Evolutionary conservation across 2,113 vertebrate genomes (phyloP), one percentile per base, ranked within the genome.

Genomic region (Odocoileus virginianus): DNA sequence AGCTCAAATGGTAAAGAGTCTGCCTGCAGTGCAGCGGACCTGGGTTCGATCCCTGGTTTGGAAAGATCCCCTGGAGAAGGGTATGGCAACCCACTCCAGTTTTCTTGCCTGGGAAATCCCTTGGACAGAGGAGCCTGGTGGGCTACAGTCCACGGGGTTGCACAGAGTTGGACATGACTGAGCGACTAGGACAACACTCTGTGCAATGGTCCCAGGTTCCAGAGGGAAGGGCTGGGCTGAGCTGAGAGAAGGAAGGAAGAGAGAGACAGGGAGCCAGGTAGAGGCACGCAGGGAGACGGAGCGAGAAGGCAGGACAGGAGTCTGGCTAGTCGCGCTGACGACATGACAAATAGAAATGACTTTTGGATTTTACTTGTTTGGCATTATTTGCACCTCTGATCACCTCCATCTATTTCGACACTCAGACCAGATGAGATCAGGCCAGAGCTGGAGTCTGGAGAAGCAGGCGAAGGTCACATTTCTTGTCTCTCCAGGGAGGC

Each of bases 321-420:
- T 7, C 95, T 50, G 71, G 61, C 50, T 40, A 47, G 10, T 40
- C 23, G 43, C 50, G 40, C 92, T 58, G 76, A 94, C 58, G 67
- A 28, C 1, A 79, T 30, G 81, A 87, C 81, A 52, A 96, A 74
- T 64, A 86, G 95, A 96, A 52, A 91, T 54, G 87, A 64, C 92
- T 94, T 95, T 58, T 3, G 60, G 64, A 40, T 86, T 86, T 83
- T 88, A 92, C 61, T 92, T 94, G 94, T 52, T 83, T 87, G 6
- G 89, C 67, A 57, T 54, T 96, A 50, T 91, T 36, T 95, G 76
- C 36, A 64, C 95, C 60, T 85, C 74, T 47, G n/a, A 86, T 95
- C 1, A 0, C 57, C 67, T 85, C 47, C 89, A n/a, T 61, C 64
- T 50, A 17, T n/a, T 50, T 84, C 61, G 81, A 87, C 64, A n/a